Conservation (phyloP, 1,140 invertebrate species). For the Nomia melanderi region DNA sequence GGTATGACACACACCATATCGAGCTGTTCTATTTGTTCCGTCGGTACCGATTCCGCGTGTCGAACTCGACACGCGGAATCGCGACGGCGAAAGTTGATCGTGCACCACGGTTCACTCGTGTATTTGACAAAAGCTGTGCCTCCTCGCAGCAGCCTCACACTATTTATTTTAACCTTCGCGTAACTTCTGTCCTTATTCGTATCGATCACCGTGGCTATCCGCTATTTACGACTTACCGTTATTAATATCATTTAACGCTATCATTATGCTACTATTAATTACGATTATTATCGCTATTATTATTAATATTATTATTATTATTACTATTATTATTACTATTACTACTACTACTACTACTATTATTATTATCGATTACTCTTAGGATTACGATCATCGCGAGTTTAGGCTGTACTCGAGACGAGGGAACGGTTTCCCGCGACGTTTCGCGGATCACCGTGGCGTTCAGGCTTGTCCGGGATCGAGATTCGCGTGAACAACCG, state of each 20-base stretch:
- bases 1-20: not conserved
- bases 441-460: too few species aligned
- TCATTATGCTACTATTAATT: conserved; percentile 9
- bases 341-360: not conserved
- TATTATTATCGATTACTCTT: conserved; percentile 18
- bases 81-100: not conserved
- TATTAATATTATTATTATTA: conserved; percentile 14
- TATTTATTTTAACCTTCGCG: conserved; percentile 61
- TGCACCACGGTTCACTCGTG: conserved; percentile 31
- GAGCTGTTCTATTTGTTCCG: conserved; percentile 26
- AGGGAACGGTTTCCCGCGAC: too few species aligned
- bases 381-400: too few species aligned
- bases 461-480: not conserved
- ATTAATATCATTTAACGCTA: not conserved
- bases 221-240: too few species aligned
- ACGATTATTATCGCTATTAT: not conserved
- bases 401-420: conserved; percentile 11
- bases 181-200: conserved; percentile 24
- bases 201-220: too few species aligned
- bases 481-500: too few species aligned
- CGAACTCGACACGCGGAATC: too few species aligned
- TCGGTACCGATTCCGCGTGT: not conserved
- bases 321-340: not conserved
- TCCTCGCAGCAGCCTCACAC: conserved; percentile 57
- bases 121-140: conserved; percentile 59